Evolutionary conservation across 2,797 vertebrate genomes (phyloP).

Genomic region (Diplodus sargus): DNA sequence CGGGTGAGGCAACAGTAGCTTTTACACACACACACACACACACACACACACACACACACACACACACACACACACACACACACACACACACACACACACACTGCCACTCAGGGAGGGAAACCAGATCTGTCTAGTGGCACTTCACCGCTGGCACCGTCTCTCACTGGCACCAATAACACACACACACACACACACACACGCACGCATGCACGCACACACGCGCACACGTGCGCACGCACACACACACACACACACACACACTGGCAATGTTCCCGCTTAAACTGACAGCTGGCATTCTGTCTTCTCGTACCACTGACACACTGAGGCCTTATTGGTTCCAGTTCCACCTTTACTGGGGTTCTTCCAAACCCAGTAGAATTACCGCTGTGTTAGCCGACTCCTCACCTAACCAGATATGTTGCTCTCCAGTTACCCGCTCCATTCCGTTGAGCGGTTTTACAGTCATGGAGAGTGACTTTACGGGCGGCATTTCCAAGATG

Average conservation of each 20-base stretch:
- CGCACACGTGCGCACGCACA: constrained; percentile 52
- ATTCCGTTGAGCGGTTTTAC: constrained; percentile 45
- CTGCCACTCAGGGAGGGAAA: constrained; percentile 61
- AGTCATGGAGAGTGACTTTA: constrained; percentile 50
- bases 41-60: constrained; percentile 29
- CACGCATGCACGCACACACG: constrained; percentile 33
- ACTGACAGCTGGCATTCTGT: constrained; percentile 77
- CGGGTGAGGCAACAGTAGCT: constrained; percentile 33
- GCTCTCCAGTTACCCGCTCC: constrained; percentile 72
- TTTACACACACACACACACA: constrained; percentile 1
- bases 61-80: constrained; percentile 8
- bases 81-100: constrained; percentile 35
- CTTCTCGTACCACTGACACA: constrained; percentile 67
- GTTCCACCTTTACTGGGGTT: constrained; percentile 71
- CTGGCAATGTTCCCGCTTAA: constrained; percentile 70
- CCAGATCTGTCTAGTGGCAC: constrained; percentile 71
- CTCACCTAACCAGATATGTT: constrained; percentile 71
- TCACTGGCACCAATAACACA: constrained; percentile 58
- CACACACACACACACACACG: constrained; percentile 27
- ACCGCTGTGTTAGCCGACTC: constrained; percentile 72
- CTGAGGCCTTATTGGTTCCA: constrained; percentile 56
- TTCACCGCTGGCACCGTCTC: constrained; percentile 69
- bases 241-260: constrained; percentile 44
- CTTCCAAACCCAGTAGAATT: constrained; percentile 60
- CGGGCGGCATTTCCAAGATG: constrained; percentile 28